Evolutionary conservation across 2,888 invertebrate species (phyloP).

Genomic region (Smittia sp.): DNA sequence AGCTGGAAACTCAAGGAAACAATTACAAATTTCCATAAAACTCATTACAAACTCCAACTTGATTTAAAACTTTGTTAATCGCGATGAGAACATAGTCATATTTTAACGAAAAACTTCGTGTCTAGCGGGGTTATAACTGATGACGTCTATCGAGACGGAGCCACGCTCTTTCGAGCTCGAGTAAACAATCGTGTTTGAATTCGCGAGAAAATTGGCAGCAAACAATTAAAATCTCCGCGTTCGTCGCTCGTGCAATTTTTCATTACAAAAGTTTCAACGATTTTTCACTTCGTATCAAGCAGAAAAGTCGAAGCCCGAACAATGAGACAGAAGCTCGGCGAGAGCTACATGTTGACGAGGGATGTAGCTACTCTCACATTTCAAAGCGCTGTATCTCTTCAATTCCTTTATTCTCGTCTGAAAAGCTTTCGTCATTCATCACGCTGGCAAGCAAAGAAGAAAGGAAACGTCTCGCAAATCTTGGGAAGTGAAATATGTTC

Average conservation of each 20-base stretch:
- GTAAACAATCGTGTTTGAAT: neutral
- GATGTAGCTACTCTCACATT: neutral
- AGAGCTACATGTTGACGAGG: neutral
- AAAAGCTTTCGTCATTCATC: conserved; percentile 7
- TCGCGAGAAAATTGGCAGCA: neutral
- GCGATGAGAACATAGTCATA: no score
- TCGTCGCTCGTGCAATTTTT: neutral
- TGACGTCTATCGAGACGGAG: no score
- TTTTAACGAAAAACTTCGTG: no score
- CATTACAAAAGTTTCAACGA: neutral
- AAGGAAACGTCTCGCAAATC: neutral
- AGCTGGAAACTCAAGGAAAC: neutral
- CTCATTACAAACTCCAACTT: neutral
- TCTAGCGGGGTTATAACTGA: no score
- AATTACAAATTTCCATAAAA: neutral
- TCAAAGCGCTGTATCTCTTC: neutral
- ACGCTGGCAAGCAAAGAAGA: neutral
- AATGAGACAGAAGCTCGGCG: neutral
- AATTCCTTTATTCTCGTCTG: neutral
- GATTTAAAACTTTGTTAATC: neutral
- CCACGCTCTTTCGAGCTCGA: no score
- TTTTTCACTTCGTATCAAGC: neutral
- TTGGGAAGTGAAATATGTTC: neutral
- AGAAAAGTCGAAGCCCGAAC: neutral
- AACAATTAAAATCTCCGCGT: neutral